These are phyloP conservation scores for Drosophila helvetica DNA, from an alignment of 2,888 invertebrate species.

Conservation along the genomic window DNA sequence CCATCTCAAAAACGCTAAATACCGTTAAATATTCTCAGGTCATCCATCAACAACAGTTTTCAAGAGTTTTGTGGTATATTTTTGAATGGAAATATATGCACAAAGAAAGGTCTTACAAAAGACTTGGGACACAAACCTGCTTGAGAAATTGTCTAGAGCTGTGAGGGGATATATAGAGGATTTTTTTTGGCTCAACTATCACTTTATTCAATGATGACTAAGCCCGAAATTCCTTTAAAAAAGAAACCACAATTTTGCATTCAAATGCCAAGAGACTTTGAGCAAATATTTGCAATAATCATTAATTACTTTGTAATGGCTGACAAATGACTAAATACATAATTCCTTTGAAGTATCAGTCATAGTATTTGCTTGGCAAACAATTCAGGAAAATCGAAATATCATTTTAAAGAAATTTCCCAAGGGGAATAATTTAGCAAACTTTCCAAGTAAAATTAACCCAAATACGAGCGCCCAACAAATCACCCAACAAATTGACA, in stretches of 20 bases:
- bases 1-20: conserved; percentile 36
- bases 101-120: conserved; percentile 30
- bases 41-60: conserved; percentile 23
- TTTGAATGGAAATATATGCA: background rate
- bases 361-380: background rate
- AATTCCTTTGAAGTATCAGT: background rate
- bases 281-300: background rate
- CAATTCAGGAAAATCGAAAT: background rate
- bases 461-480: conserved; percentile 5
- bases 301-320: background rate
- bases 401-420: background rate
- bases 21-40: conserved; percentile 25
- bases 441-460: conserved; percentile 9
- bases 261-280: background rate
- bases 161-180: background rate
- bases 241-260: no score
- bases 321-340: background rate
- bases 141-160: background rate
- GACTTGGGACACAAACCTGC: conserved; percentile 51
- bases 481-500: conserved; percentile 28
- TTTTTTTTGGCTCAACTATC: background rate
- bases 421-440: background rate
- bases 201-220: conserved; percentile 1
- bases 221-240: background rate
- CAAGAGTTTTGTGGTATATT: background rate